Percentiles rank a stretch among this genome's conserved stretches.
Evolutionary conservation across 2,113 vertebrate species (phyloP).

Genomic region (Phainopepla nitens): DNA sequence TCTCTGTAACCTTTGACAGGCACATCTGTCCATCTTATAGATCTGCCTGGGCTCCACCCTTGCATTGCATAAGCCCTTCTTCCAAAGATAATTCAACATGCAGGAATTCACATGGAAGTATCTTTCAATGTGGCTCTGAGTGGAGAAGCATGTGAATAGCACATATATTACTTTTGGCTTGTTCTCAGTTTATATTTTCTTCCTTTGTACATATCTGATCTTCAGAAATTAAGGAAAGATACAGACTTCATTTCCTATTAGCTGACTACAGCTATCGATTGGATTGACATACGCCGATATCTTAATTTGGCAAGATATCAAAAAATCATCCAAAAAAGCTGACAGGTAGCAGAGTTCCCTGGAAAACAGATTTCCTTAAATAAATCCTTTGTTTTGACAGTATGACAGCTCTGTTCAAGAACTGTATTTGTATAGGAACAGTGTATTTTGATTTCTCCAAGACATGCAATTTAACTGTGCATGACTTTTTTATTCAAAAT

Average conservation of each 20-base stretch:
- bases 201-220: not conserved
- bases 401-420: not conserved
- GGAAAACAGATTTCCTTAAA: slow-evolving; percentile 13
- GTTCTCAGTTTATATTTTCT: not conserved
- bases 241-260: not conserved
- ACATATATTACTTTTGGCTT: not conserved
- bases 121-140: not conserved
- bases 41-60: not conserved
- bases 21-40: not conserved
- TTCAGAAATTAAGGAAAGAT: not conserved
- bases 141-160: not conserved
- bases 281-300: not conserved
- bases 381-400: slow-evolving; percentile 22
- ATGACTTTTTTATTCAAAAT: not conserved
- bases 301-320: not conserved
- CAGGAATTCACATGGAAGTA: not conserved
- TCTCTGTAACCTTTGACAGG: not conserved
- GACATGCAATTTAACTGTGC: not conserved
- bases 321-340: not conserved
- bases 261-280: not conserved
- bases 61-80: not conserved
- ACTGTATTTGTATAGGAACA: not conserved
- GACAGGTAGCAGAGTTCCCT: not conserved
- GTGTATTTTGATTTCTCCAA: slow-evolving; percentile 1
- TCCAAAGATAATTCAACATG: not conserved